Percentiles rank a stretch among this genome's conserved stretches.
phyloP scores from a whole-genome alignment of 2,797 vertebrate genomes.

The Aeoliscus strigatus region DNA sequence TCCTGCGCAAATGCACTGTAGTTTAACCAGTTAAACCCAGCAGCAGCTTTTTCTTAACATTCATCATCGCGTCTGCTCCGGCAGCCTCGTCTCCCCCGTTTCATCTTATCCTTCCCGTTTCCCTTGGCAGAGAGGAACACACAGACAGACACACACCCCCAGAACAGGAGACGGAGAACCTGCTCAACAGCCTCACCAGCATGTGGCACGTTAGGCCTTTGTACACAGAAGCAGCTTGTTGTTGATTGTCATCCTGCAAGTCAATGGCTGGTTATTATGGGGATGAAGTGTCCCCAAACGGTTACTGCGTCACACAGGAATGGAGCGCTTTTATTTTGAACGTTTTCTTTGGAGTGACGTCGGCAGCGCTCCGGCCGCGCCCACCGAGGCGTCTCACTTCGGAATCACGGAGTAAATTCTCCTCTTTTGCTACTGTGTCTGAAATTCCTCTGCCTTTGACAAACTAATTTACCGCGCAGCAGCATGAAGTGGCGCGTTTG shows the following conservation, averaged over 20 bases:
- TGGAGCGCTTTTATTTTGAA: constrained; percentile 29
- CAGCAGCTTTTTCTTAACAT: constrained; percentile 3
- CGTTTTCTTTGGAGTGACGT: constrained; percentile 29
- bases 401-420: constrained; percentile 13
- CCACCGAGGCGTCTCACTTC: constrained; percentile 23
- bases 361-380: constrained; percentile 8
- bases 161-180: no score
- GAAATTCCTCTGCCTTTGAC: constrained; percentile 10
- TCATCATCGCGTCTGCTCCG: constrained; percentile 42
- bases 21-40: no score
- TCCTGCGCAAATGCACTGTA: no score
- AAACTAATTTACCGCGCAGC: constrained; percentile 20
- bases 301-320: constrained; percentile 35
- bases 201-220: no score
- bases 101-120: constrained; percentile 29
- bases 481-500: constrained; percentile 15
- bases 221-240: no score
- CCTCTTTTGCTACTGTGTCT: constrained; percentile 8
- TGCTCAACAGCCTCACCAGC: no score
- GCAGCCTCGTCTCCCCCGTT: constrained; percentile 29
- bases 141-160: no score
- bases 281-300: constrained; percentile 26
- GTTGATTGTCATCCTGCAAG: no score
- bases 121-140: no score
- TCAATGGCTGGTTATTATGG: no score